Evolutionary conservation across 2,888 invertebrate genomes (phyloP), one percentile per base, ranked within the genome.

Genomic region (Taenaris catops): DNA sequence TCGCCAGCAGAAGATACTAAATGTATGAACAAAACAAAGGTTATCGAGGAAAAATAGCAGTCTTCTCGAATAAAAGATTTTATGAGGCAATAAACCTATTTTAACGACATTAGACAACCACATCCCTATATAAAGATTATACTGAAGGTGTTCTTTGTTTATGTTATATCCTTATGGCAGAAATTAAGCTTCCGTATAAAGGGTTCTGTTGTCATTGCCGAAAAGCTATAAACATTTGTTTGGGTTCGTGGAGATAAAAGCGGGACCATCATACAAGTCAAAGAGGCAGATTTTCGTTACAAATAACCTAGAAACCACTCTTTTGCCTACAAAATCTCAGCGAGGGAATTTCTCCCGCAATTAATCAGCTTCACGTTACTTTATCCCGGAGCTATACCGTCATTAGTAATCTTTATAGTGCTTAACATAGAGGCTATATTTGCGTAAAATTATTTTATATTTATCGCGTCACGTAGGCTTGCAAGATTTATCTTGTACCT

Each of bases 281-380:
- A n/a, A n/a, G n/a, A n/a, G n/a, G n/a, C n/a, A n/a, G n/a, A n/a
- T n/a, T n/a, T n/a, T n/a, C n/a, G n/a, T n/a, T n/a, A 31, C 16
- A 31, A 31, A 31, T 23, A 23, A 23, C 23, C 8, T 6, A 14
- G 14, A 31, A 31, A 16, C 23, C 31, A 16, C 31, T 23, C 31
- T 31, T 23, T 31, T 9, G 23, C 31, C 31, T 9, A 26, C 24
- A 35, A 32, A 35, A 38, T 42, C 42, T 25, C 28, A 14, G 38
- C 21, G 9, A 16, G 7, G 34, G 27, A 28, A 29, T 25, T 12
- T 25, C 28, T 14, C 16, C 10, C 19, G 28, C 25, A 39, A 42
- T 42, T 42, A 39, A 42, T 42, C 35, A 32, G 35, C 7, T 18
- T 42, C 35, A 33, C 12, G 33, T 42, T 32, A 32, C 28, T 23